phyloP scores from a whole-genome alignment of 64 coral and sea anemone genomes.

The Montipora foliosa region DNA sequence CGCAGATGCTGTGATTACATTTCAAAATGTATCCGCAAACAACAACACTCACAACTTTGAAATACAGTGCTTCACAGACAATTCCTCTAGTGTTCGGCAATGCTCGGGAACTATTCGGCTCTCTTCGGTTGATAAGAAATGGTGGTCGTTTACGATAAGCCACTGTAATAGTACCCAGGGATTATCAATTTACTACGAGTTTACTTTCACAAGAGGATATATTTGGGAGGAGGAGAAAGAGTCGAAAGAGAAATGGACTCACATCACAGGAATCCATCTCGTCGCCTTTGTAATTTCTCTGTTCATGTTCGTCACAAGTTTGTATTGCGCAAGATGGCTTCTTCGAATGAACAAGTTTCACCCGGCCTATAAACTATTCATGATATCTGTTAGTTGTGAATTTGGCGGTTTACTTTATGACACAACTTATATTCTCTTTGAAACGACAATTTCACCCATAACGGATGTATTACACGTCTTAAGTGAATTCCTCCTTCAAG shows the following conservation, averaged over 20 bases:
- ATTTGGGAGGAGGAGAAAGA: conserved; percentile 64
- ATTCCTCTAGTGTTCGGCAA: conserved; percentile 10
- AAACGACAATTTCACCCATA: conserved; percentile 1
- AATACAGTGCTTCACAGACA: background rate
- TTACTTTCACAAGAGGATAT: conserved; percentile 77
- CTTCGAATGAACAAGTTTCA: conserved; percentile 51
- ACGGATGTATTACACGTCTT: conserved; percentile 41
- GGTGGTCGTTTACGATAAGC: conserved; percentile 88
- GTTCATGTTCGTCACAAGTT: background rate
- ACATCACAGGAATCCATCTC: conserved; percentile 14
- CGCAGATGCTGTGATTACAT: conserved; percentile 1
- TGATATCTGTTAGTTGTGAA: conserved; percentile 61
- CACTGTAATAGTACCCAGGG: conserved; percentile 56
- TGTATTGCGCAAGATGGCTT: conserved; percentile 43
- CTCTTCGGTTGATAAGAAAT: conserved; percentile 25
- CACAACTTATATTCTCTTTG: background rate
- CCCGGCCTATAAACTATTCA: conserved; percentile 66
- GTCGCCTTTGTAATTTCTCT: conserved; percentile 12
- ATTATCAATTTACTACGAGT: conserved; percentile 62
- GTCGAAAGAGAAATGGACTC: conserved; percentile 34
- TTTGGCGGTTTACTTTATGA: conserved; percentile 37
- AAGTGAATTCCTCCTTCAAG: conserved; percentile 63
- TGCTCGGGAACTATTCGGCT: conserved; percentile 68
- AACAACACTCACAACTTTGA: conserved; percentile 12
- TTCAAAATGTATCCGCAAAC: conserved; percentile 16